These are phyloP conservation scores for Genyomyrus donnyi DNA, from an alignment of 2,113 vertebrate genomes.

Conservation along the genomic window DNA sequence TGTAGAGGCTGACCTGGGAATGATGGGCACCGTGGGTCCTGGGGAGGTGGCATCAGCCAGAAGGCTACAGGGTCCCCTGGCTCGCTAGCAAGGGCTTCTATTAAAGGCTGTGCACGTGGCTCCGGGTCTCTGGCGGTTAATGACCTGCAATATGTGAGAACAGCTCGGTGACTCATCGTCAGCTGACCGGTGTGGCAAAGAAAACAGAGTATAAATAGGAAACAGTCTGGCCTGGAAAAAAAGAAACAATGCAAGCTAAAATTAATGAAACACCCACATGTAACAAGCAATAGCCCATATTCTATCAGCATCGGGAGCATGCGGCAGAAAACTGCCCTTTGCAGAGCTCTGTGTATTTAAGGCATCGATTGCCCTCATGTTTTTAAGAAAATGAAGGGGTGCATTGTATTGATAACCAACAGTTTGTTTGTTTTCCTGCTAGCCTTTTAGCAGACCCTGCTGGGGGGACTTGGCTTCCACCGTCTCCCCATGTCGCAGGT, in stretches of 20 bases:
- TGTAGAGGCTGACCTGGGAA: not conserved
- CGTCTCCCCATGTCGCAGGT: not conserved
- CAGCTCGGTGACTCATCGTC: slow-evolving; percentile 1
- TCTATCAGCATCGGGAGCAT: not conserved
- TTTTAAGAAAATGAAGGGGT: not conserved
- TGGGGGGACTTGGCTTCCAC: not conserved
- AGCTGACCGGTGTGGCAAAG: not conserved
- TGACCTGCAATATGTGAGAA: not conserved
- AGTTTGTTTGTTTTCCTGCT: not conserved
- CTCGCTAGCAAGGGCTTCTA: not conserved
- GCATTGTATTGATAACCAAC: not conserved
- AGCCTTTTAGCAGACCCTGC: not conserved
- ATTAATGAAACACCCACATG: not conserved
- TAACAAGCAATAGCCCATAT: not conserved
- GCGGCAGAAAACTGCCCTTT: not conserved
- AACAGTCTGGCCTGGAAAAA: not conserved
- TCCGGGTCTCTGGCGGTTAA: not conserved
- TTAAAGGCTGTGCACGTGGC: not conserved
- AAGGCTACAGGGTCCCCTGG: not conserved
- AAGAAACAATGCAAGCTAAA: not conserved
- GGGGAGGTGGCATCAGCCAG: not conserved
- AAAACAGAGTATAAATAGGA: slow-evolving; percentile 1
- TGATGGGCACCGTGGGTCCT: not conserved
- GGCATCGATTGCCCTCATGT: not conserved
- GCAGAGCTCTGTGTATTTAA: not conserved